Evolutionary conservation across 2,797 vertebrate genomes (phyloP), one percentile per base, ranked within the genome.

Genomic region (Coranthus polyacanthus): DNA sequence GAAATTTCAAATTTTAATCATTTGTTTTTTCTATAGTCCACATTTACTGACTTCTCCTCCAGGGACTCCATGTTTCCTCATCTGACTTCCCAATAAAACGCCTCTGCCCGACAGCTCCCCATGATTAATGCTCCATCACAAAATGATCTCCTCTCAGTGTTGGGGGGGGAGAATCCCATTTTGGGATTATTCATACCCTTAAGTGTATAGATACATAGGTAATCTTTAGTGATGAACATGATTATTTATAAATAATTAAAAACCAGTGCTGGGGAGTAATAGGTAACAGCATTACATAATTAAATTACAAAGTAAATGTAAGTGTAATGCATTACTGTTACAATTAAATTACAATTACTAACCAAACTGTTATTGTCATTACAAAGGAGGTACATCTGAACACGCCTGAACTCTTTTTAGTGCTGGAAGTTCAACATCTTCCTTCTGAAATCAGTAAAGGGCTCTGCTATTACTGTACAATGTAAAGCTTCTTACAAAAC

Each of bases 1-100:
- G 76, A 84, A 86, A 91, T 89, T 88, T 86, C 46, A 67, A 81
- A 86, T 85, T 89, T 83, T 79, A 83, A 89, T 88, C 58, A 81
- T 83, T 89, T 83, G 77, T 86, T 78, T 88, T 82, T 77, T 82
- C 53, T 78, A 64, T 66, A 64, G 79, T 75, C 79, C 62, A 74
- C 69, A 79, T 68, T 74, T 67, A 63, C 75, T 3, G 62, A 71
- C 61, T 68, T 66, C 22, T 59, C 43, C 70, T 65, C 50, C 39
- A 39, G 70, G 78, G 60, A 64, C 17, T 15, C 52, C 15, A 7
- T 74, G 70, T 78, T 78, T 85, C 47, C 78, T 82, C 77, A 61
- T 80, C 69, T 81, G 72, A 83, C 63, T 62, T 65, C 56, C 55
- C 55, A 53, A 75, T 70, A 79, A 81, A 79, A 66, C 9, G 15